Evolutionary conservation across 37 sponge, comb jelly and placozoan genomes (phyloP).

Genomic region (Haliclona indistincta): DNA sequence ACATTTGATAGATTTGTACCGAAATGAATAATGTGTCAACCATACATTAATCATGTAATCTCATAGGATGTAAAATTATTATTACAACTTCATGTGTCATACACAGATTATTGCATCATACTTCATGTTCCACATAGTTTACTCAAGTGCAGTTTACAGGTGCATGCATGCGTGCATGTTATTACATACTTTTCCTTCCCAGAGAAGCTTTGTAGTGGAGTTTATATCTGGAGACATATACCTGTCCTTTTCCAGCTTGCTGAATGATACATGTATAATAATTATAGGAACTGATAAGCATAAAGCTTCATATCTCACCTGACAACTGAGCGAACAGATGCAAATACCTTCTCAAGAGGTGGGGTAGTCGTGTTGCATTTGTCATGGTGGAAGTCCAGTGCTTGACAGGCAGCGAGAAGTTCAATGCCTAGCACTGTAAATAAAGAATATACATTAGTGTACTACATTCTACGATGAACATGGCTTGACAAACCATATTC

Average conservation of each 20-base stretch:
- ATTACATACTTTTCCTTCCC: slow-evolving; percentile 11
- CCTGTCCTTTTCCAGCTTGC: slow-evolving; percentile 41
- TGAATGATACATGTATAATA: slow-evolving; percentile 3
- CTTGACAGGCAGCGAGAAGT: slow-evolving; percentile 90
- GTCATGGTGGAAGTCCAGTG: slow-evolving; percentile 71
- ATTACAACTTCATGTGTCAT: no score
- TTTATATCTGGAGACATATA: slow-evolving; percentile 66
- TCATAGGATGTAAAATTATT: no score
- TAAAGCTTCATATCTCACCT: slow-evolving; percentile 49
- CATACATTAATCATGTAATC: no score
- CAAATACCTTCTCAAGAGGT: slow-evolving; percentile 76
- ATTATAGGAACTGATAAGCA: not conserved
- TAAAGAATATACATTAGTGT: not conserved
- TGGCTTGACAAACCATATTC: slow-evolving; percentile 37
- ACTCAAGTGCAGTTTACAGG: no score
- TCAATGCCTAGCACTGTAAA: slow-evolving; percentile 82
- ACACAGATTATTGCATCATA: no score
- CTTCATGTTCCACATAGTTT: no score
- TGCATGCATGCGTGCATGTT: no score
- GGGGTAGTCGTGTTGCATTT: slow-evolving; percentile 55
- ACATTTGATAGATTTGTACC: no score
- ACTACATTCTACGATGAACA: not conserved
- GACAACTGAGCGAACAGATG: slow-evolving; percentile 50
- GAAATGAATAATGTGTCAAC: no score
- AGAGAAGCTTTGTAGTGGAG: not conserved